Base-by-base conservation (phyloP, 2,888 invertebrate genomes). In the Nomada ferruginata region DNA sequence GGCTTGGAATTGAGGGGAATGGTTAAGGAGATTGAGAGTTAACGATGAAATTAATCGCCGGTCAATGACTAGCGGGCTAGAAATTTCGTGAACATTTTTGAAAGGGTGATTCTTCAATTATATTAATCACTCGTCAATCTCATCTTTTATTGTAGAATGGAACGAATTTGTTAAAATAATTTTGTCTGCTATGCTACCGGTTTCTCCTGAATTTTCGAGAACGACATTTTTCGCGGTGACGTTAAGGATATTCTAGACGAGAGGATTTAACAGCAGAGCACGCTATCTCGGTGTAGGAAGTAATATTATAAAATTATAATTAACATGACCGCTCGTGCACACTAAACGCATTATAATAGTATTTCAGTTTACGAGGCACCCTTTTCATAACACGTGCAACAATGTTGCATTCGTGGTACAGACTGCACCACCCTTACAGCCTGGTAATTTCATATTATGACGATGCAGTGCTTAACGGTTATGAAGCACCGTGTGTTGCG, bases 381-480 rank as follows among this genome's bases (percentile, higher is more conserved):
- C 64, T 76, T 70, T 74, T 68, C 74, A 47, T n/a, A 57, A 10
- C 10, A 18, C 55, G 36, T 36, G 68, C 74, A 61, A 66, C 68
- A 42, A 26, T 60, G 73, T 78, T 44, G 72, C 53, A 42, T 42
- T 42, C 55, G 61, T 18, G 64, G 61, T 50, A 26, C 72, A 72
- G 63, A 13, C 59, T n/a, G 23, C 36, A 26, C 23, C 44, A n/a
- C n/a, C 65, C 71, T 76, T 71, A 59, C 57, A 71, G 42, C 47
- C 23, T 59, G 73, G 78, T 66, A 78, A 78, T 73, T 78, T 61
- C 65, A n/a, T 47, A 52, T 78, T 71, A 76, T 26, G 64, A 71
- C 64, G 64, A 71, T 76, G 63, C 71, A 71, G 57, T 64, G 64
- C 59, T 65, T 71, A 70, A 64, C 63, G 42, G 57, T 55, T 71